Evolutionary conservation across 2,888 invertebrate genomes (phyloP), one percentile per base, ranked within the genome.

Genomic region (Cephus nigrinus): DNA sequence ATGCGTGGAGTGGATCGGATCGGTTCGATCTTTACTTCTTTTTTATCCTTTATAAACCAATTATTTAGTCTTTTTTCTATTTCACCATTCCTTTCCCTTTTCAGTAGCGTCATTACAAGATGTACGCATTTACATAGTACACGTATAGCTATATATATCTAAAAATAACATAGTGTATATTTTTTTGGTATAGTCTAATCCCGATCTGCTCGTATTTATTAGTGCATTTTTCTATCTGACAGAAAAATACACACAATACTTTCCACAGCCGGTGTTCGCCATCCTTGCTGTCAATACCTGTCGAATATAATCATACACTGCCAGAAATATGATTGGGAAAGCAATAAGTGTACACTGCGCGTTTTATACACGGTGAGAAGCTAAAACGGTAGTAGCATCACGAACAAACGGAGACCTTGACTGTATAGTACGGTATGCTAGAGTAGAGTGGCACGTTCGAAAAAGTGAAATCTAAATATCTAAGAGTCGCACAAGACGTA

Each of bases 1-100:
- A 84, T 81, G 84, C 82, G 80, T 84, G 82, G 81, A 82, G 76
- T 71, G 71, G 71, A 71, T 71, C 71, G 80, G 82, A 83, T 84
- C 82, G 79, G 68, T 78, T 79, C 35, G 74, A 75, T 40, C 78
- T 71, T 40, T 71, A 71, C 71, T 31, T 33, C 12, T 5, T 33
- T 71, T 55, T 55, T 23, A 23, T 15, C 55, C 55, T 23, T 55
- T 55, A 55, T 55, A 9, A 23, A 55, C 55, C 55, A 23, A 55
- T 55, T 55, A 55, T 55, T 55, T 55, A 55, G 5, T 9, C 55
- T 15, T 55, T 23, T 23, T 55, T 23, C 23, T 55, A 55, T 55
- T 55, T 55, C 15, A 55, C 23, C 55, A 55, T 55, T 55, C 55
- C 55, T 23, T 71, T 33, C 33, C 71, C 31, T 71, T 71, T 71